A percentile compares a stretch with the other conserved stretches of the same genome.
Conservation (phyloP, 1,140 invertebrate species). For the Ips nitidus region DNA sequence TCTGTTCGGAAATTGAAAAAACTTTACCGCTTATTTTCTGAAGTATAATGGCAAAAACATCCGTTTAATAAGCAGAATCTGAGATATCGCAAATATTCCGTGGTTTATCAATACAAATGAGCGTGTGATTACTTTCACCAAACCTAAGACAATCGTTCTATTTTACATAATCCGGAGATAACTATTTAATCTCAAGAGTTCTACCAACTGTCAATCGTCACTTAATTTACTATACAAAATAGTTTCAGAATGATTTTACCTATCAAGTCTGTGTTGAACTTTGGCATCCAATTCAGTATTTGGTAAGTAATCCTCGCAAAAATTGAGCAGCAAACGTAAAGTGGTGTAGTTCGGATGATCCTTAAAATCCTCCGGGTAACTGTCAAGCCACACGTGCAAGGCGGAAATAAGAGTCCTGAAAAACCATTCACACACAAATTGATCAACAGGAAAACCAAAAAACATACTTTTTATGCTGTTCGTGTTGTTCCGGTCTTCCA, state of each 20-base stretch:
- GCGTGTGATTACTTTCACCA: too few species aligned
- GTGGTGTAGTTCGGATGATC: conserved; percentile 82
- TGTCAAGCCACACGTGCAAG: conserved; percentile 95
- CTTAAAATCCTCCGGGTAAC: conserved; percentile 94
- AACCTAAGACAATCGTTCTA: too few species aligned
- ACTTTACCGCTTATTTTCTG: too few species aligned
- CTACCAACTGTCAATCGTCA: too few species aligned
- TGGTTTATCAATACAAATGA: too few species aligned
- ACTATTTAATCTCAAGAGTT: too few species aligned
- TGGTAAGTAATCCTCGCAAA: conserved; percentile 78
- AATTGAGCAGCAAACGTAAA: conserved; percentile 78
- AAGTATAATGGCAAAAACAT: too few species aligned
- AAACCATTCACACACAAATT: conserved; percentile 12
- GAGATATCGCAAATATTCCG: too few species aligned
- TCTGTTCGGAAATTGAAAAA: too few species aligned
- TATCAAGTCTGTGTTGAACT: conserved; percentile 56
- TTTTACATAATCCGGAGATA: too few species aligned
- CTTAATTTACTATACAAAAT: too few species aligned
- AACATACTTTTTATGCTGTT: conserved; percentile 73
- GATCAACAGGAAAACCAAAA: conserved; percentile 9
- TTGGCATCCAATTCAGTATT: conserved; percentile 81
- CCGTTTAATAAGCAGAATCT: too few species aligned
- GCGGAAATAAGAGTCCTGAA: conserved; percentile 81
- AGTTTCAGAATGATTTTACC: conserved; percentile 30
- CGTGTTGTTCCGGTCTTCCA: conserved; percentile 56